Evolutionary conservation across 2,113 vertebrate genomes (phyloP).

Genomic region (Spermophilus dauricus): DNA sequence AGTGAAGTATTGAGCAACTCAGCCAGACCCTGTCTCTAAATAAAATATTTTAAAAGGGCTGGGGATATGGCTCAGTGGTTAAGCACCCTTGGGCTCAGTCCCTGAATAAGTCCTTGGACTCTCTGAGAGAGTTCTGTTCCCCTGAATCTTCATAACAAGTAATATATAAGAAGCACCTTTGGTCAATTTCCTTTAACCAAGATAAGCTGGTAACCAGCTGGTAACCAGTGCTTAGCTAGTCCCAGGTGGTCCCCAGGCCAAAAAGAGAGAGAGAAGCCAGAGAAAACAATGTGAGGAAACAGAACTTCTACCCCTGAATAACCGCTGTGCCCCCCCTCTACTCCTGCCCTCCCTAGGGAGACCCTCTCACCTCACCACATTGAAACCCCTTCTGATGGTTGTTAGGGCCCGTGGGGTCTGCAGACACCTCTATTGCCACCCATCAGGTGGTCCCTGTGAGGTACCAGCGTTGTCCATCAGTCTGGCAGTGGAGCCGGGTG

Average conservation of each 20-base stretch:
- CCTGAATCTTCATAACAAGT: background rate
- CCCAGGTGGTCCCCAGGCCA: background rate
- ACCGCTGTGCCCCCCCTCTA: fast-evolving
- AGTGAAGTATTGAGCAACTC: no score
- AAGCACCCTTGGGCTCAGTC: no score
- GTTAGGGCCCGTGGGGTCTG: fast-evolving
- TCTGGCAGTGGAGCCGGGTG: no score
- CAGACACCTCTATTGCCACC: background rate
- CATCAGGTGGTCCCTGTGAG: background rate
- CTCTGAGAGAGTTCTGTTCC: background rate
- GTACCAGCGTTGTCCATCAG: background rate
- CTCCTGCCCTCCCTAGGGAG: background rate
- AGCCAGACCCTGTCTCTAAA: no score
- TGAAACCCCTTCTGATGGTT: background rate
- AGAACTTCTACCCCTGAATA: background rate
- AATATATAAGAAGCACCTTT: background rate
- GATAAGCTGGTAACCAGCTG: no score
- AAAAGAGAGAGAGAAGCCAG: background rate
- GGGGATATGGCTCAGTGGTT: no score
- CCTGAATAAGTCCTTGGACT: background rate
- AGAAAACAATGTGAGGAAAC: background rate
- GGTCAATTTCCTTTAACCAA: background rate
- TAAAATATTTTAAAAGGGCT: no score
- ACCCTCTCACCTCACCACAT: background rate
- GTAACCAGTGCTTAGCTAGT: no score